A percentile compares a stretch with the other conserved stretches of the same genome.
Evolutionary conservation across 2,113 vertebrate genomes (phyloP).

Genomic region (Salvelinus alpinus): DNA sequence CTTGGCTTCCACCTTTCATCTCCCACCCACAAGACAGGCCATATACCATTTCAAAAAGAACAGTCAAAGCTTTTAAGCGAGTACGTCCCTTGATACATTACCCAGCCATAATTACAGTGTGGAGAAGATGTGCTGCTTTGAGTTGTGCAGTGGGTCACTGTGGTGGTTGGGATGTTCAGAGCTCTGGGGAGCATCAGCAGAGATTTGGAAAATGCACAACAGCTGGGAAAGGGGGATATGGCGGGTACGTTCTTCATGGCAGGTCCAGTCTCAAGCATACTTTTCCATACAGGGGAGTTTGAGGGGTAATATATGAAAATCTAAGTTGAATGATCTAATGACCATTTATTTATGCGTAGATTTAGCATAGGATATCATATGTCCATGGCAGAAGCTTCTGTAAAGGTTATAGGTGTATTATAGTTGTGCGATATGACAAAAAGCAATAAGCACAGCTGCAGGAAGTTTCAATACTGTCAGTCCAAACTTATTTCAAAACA

Average conservation of each 20-base stretch:
- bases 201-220: slow-evolving; percentile 16
- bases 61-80: slow-evolving; percentile 54
- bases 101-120: slow-evolving; percentile 62
- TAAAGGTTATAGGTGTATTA: slow-evolving; percentile 2
- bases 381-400: slow-evolving; percentile 11
- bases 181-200: slow-evolving; percentile 15
- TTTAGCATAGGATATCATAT: slow-evolving; percentile 18
- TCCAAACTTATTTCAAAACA: slow-evolving; percentile 33
- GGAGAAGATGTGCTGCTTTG: slow-evolving; percentile 42
- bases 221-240: slow-evolving; percentile 13
- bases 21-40: slow-evolving; percentile 47
- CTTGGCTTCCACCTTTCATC: slow-evolving; percentile 55
- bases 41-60: slow-evolving; percentile 63
- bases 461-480: slow-evolving; percentile 26
- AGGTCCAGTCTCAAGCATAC: slow-evolving; percentile 5
- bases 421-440: slow-evolving; percentile 22
- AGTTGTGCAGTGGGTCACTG: slow-evolving; percentile 50
- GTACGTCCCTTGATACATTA: slow-evolving; percentile 55
- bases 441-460: slow-evolving; percentile 27
- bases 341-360: slow-evolving; percentile 7
- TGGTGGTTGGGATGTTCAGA: slow-evolving; percentile 42
- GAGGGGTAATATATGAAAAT: background rate
- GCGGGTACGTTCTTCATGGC: slow-evolving; percentile 6
- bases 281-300: background rate
- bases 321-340: slow-evolving; percentile 10